Conservation (phyloP, 2,797 vertebrate species). For the Enteromius afrohamiltoni region DNA sequence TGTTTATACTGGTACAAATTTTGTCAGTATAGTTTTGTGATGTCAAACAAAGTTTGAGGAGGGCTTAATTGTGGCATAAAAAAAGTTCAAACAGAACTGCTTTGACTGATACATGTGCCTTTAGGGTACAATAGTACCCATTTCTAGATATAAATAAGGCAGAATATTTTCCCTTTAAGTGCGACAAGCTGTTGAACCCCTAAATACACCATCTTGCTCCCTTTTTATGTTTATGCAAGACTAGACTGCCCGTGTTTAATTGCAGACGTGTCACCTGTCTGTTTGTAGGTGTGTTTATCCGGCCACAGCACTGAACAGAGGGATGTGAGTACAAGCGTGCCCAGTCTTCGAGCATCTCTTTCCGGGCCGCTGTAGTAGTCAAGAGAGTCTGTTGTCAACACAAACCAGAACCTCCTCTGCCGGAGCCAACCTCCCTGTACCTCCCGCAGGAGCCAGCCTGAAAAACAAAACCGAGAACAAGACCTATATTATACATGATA, state of each 20-base stretch:
- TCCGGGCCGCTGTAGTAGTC: conserved; percentile 91
- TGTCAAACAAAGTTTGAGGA: background rate
- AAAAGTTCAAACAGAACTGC: background rate
- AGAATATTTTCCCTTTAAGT: background rate
- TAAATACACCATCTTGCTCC: background rate
- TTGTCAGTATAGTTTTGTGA: background rate
- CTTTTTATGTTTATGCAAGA: background rate
- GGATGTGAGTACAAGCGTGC: conserved; percentile 92
- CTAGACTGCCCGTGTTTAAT: too few species aligned
- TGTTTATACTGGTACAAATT: background rate
- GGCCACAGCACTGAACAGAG: conserved; percentile 94
- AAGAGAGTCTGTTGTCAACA: conserved; percentile 90
- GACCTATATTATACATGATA: background rate
- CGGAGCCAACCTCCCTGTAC: conserved; percentile 89
- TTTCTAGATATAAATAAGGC: too few species aligned
- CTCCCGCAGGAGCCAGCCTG: conserved; percentile 93
- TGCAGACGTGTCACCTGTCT: conserved; percentile 81
- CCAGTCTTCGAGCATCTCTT: conserved; percentile 84
- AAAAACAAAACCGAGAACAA: background rate
- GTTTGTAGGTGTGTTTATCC: conserved; percentile 90
- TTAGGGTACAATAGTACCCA: background rate
- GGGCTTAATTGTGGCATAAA: background rate
- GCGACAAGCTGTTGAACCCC: background rate
- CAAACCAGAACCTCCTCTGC: conserved; percentile 94
- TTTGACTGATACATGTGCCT: background rate